phyloP scores from a whole-genome alignment of 2,797 vertebrate species.

The Anguilla megastoma region DNA sequence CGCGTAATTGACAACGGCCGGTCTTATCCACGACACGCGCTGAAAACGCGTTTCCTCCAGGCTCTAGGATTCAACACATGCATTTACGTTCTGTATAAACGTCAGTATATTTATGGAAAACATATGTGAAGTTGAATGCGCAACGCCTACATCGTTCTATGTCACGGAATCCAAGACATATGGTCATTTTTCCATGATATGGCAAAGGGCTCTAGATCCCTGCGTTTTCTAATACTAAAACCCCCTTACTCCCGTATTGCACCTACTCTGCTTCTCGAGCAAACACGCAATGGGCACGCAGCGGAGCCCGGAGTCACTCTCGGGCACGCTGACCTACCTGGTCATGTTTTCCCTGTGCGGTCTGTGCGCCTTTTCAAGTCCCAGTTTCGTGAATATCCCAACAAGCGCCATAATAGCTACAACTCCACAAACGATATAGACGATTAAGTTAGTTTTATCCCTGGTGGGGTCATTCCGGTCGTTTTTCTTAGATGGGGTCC shows the following conservation, averaged over 20 bases:
- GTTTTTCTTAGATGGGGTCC: constrained; percentile 74
- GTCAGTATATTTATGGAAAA: not conserved
- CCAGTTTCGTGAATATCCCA: constrained; percentile 83
- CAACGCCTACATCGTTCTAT: not conserved
- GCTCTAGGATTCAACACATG: not conserved
- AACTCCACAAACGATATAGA: constrained; percentile 83
- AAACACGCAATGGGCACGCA: not conserved
- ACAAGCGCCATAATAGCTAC: constrained; percentile 83
- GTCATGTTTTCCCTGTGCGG: constrained; percentile 82
- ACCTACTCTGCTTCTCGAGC: not conserved
- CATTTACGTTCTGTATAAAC: not conserved
- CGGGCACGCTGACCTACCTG: constrained; percentile 65
- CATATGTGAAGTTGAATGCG: not conserved
- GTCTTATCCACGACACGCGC: not conserved
- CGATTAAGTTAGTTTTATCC: constrained; percentile 83
- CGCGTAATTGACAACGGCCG: not conserved
- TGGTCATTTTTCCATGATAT: not conserved
- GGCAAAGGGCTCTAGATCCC: not conserved
- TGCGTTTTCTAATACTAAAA: not conserved
- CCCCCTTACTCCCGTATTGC: not conserved
- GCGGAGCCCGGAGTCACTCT: constrained; percentile 14
- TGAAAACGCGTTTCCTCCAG: not conserved
- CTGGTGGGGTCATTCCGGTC: constrained; percentile 76
- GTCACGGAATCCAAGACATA: not conserved
- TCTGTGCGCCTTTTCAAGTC: constrained; percentile 81